Conservation (phyloP, 2,113 vertebrate species). For the Heterocephalus glaber region DNA sequence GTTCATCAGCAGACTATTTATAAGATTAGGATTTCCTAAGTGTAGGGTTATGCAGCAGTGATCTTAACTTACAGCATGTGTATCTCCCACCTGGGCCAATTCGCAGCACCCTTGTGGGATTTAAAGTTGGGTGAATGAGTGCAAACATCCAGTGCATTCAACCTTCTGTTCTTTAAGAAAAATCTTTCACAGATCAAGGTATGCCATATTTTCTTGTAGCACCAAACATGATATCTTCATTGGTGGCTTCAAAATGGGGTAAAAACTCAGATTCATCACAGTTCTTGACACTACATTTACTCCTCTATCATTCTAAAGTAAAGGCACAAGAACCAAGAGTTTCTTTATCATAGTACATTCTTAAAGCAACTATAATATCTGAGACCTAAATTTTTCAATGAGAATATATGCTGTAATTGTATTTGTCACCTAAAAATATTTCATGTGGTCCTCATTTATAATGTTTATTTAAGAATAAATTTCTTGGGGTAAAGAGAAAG, state of each 20-base stretch:
- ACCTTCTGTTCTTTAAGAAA: neutral
- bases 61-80: neutral
- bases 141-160: neutral
- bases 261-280: neutral
- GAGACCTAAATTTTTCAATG: neutral
- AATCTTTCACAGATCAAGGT: neutral
- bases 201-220: neutral
- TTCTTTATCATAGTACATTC: neutral
- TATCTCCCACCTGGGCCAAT: neutral
- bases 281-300: neutral
- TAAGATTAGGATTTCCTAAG: neutral
- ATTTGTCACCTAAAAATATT: neutral
- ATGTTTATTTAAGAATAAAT: neutral
- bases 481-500: neutral
- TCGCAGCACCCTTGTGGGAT: fast-evolving
- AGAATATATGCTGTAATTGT: neutral
- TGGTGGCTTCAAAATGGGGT: neutral
- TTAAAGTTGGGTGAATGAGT: neutral
- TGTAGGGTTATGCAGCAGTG: neutral
- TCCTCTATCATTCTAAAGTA: neutral
- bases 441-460: neutral
- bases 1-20: neutral
- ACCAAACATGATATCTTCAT: neutral
- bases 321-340: neutral
- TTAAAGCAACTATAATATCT: neutral